Percentiles rank a stretch among this genome's conserved stretches.
Evolutionary conservation across 2,113 vertebrate genomes (phyloP).

Genomic region (Marmota monax): DNA sequence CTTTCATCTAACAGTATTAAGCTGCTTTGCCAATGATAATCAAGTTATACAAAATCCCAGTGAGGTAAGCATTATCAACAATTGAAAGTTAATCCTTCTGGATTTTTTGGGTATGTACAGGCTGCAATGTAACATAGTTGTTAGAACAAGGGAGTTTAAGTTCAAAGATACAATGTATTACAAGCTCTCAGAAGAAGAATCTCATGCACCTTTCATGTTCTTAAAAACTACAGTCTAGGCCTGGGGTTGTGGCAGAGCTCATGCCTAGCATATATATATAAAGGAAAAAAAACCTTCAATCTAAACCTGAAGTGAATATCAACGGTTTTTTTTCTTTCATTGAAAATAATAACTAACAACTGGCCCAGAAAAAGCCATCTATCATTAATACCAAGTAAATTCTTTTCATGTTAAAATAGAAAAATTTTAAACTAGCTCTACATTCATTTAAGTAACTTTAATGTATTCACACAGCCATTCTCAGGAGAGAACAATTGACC

Average conservation of each 20-base stretch:
- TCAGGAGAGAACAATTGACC: conserved; percentile 7
- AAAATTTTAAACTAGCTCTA: conserved; percentile 17
- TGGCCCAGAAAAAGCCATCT: conserved; percentile 7
- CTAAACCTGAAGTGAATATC: conserved; percentile 47
- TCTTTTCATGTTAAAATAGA: background rate
- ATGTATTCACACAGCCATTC: conserved; percentile 33
- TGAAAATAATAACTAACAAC: conserved; percentile 41
- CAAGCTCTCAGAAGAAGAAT: background rate
- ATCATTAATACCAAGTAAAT: conserved; percentile 47
- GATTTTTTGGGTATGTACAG: background rate
- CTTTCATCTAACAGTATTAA: conserved; percentile 34
- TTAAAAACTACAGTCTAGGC: background rate
- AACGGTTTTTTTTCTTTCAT: background rate
- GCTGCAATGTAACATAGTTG: background rate
- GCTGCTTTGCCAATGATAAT: conserved; percentile 38
- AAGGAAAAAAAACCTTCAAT: background rate
- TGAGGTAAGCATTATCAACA: conserved; percentile 56
- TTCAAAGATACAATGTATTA: conserved; percentile 31
- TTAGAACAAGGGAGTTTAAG: conserved; percentile 29
- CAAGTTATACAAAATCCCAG: conserved; percentile 27
- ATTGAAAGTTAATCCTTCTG: conserved; percentile 7
- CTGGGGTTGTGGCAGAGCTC: too few relatives aligned
- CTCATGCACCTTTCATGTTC: conserved; percentile 28
- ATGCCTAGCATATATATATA: too few relatives aligned
- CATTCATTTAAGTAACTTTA: conserved; percentile 24